phyloP scores from a whole-genome alignment of 2,888 invertebrate genomes.

The Lydus trimaculatus region DNA sequence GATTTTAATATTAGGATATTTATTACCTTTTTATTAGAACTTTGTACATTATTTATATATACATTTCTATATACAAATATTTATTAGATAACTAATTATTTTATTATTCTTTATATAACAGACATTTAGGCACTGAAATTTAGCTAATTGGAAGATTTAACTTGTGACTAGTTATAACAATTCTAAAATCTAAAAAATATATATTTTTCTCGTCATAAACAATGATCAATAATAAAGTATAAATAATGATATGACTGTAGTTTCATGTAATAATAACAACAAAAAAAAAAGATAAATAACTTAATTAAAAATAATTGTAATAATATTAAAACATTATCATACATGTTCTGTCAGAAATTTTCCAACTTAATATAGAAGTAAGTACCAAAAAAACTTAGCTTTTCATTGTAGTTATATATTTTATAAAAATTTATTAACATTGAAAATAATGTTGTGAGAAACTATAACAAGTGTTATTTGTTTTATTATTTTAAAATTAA shows the following conservation, averaged over 20 bases:
- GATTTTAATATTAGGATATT: too few species aligned
- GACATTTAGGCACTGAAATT: constrained; percentile 36
- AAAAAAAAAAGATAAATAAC: constrained; percentile 6
- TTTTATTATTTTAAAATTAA: constrained; percentile 10
- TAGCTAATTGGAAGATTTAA: constrained; percentile 35
- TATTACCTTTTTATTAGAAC: constrained; percentile 25
- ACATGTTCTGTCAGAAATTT: background rate
- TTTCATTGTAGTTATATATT: too few species aligned
- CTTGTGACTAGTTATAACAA: constrained; percentile 35
- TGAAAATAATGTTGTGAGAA: constrained; percentile 26
- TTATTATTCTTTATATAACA: constrained; percentile 13
- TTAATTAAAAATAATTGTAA: background rate
- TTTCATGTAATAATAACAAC: background rate
- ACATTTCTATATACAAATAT: constrained; percentile 28
- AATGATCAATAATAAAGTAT: background rate
- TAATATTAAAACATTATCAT: background rate
- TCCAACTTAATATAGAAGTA: constrained; percentile 1
- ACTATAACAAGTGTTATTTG: constrained; percentile 34
- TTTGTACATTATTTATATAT: constrained; percentile 30
- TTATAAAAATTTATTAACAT: too few species aligned
- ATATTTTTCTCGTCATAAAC: background rate
- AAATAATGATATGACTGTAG: background rate
- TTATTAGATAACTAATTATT: background rate
- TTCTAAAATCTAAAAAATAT: constrained; percentile 29
- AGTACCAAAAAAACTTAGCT: background rate